Conservation (phyloP, 2,888 invertebrate species). For the Apotomis betuletana region DNA sequence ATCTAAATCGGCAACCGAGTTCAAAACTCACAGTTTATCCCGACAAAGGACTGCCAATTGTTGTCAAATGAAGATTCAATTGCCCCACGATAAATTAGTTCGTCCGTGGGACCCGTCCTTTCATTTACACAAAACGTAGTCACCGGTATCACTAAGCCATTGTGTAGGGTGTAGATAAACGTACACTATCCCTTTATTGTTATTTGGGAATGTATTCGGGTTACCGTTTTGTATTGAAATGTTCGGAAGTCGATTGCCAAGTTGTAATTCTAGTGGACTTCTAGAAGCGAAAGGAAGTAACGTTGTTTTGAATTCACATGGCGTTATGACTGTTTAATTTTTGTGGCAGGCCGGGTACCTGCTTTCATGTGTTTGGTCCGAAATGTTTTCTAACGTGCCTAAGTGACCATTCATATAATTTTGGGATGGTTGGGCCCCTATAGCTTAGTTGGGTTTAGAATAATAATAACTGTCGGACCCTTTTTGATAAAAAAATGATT, state of each 20-base stretch:
- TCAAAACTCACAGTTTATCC: conserved; percentile 52
- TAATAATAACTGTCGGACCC: conserved; percentile 16
- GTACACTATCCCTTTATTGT: conserved; percentile 61
- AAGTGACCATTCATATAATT: conserved; percentile 11
- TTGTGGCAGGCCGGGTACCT: not conserved
- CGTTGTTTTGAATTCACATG: not conserved
- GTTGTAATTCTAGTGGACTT: conserved; percentile 24
- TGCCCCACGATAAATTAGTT: conserved; percentile 68
- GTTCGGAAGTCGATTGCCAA: conserved; percentile 34
- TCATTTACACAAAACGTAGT: conserved; percentile 67
- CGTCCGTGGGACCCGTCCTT: conserved; percentile 56
- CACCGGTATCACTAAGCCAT: conserved; percentile 46
- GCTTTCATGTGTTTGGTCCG: conserved; percentile 10
- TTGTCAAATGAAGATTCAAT: conserved; percentile 82
- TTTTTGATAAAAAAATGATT: conserved; percentile 22
- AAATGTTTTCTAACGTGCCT: conserved; percentile 27
- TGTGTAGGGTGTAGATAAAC: conserved; percentile 57
- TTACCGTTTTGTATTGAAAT: conserved; percentile 54
- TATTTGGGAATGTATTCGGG: conserved; percentile 59
- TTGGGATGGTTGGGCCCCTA: conserved; percentile 12
- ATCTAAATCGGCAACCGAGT: conserved; percentile 54
- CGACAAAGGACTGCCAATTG: conserved; percentile 72
- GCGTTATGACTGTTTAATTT: not conserved
- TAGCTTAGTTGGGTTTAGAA: conserved; percentile 17
- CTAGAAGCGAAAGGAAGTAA: not conserved